These are phyloP conservation scores for Actinia equina DNA, from an alignment of 64 coral and sea anemone species.

Conservation along the genomic window DNA sequence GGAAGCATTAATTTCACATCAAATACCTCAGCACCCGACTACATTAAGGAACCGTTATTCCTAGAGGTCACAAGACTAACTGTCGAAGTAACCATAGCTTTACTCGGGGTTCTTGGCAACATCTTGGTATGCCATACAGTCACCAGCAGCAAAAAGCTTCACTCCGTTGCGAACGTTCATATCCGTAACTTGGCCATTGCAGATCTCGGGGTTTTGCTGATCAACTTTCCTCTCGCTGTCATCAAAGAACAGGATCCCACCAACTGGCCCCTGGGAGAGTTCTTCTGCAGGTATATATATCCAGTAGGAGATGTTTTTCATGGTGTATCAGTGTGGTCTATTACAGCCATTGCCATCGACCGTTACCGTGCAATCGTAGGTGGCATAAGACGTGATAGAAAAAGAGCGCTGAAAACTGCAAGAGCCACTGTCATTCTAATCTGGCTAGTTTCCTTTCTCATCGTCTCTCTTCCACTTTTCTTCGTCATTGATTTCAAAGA, in stretches of 20 bases:
- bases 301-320: constrained; percentile 63
- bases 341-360: constrained; percentile 67
- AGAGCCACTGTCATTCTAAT: constrained; percentile 10
- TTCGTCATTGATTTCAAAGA: constrained; percentile 53
- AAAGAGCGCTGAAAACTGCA: not conserved
- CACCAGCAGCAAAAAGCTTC: constrained; percentile 31
- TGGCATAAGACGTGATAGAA: constrained; percentile 6
- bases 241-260: constrained; percentile 44
- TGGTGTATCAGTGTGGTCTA: constrained; percentile 78
- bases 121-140: constrained; percentile 56
- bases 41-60: constrained; percentile 16
- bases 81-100: constrained; percentile 41
- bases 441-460: constrained; percentile 42
- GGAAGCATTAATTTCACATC: not conserved
- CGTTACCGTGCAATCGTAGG: constrained; percentile 60
- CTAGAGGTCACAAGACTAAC: constrained; percentile 33
- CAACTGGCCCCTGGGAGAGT: constrained; percentile 67
- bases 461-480: constrained; percentile 59
- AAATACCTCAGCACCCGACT: not conserved
- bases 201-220: constrained; percentile 61
- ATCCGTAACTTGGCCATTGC: constrained; percentile 72
- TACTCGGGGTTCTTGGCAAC: constrained; percentile 69
- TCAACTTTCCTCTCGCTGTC: constrained; percentile 62
- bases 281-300: constrained; percentile 50
- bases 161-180: constrained; percentile 46